These are phyloP conservation scores for Lepidothrix coronata DNA, from an alignment of 2,113 vertebrate species.

Conservation along the genomic window DNA sequence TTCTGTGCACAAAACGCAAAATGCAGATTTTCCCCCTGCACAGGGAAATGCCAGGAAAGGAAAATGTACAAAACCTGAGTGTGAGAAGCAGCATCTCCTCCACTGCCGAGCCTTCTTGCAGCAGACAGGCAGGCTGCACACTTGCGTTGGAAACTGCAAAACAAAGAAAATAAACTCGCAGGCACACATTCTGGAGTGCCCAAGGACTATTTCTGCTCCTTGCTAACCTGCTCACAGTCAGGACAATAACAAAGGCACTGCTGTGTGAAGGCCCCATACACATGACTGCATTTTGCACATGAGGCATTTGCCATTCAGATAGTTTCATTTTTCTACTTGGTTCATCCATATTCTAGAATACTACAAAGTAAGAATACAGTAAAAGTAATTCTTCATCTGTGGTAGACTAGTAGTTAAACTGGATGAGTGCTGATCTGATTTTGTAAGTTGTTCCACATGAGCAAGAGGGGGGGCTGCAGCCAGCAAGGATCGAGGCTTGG, in stretches of 20 bases:
- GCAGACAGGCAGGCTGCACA: background rate
- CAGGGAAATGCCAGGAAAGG: background rate
- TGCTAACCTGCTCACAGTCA: background rate
- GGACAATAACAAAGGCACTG: background rate
- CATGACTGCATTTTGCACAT: background rate
- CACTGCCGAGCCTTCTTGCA: background rate
- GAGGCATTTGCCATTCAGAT: background rate
- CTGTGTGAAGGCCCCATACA: background rate
- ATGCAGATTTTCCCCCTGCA: background rate
- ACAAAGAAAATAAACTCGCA: slow-evolving; percentile 24
- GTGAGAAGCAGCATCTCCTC: background rate
- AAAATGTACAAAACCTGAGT: background rate
- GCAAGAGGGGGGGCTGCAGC: background rate
- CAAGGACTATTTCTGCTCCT: background rate
- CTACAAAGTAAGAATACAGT: background rate
- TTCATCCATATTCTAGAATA: background rate
- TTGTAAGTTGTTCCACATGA: background rate
- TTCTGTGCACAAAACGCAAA: background rate
- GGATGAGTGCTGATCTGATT: background rate
- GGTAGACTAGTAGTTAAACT: background rate
- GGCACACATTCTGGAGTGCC: background rate
- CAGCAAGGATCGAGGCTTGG: background rate
- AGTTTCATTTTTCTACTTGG: background rate
- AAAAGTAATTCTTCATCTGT: background rate
- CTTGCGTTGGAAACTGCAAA: background rate